A percentile compares a stretch with the other conserved stretches of the same genome.
These are phyloP conservation scores for Eueremaeus valkanovi DNA, from an alignment of 2,888 invertebrate species.

Conservation along the genomic window DNA sequence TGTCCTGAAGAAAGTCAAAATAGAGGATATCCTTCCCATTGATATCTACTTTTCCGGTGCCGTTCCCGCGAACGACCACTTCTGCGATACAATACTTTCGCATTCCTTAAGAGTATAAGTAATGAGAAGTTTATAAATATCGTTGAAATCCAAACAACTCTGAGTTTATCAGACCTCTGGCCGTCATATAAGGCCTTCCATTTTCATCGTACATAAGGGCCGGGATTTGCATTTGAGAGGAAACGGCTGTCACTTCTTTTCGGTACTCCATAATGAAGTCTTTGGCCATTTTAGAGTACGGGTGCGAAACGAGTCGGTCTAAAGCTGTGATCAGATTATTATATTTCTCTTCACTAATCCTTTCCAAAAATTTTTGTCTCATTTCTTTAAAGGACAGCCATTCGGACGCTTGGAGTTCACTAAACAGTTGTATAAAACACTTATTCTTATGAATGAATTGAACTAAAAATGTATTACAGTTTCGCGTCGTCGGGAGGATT, in stretches of 20 bases:
- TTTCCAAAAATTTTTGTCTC: constrained; percentile 64
- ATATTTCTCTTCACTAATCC: constrained; percentile 59
- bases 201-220: constrained; percentile 50
- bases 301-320: constrained; percentile 66
- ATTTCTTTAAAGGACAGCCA: constrained; percentile 67
- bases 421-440: constrained; percentile 45
- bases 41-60: constrained; percentile 74
- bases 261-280: constrained; percentile 71
- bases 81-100: constrained; percentile 58
- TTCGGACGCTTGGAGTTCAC: constrained; percentile 53
- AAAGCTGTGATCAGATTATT: constrained; percentile 67
- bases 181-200: constrained; percentile 50
- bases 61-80: constrained; percentile 75
- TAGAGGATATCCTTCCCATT: constrained; percentile 73
- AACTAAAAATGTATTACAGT: constrained; percentile 51
- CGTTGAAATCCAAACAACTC: background rate
- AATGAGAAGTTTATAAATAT: background rate
- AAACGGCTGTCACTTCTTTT: constrained; percentile 62
- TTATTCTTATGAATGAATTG: no score
- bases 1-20: constrained; percentile 69
- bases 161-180: constrained; percentile 47
- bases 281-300: constrained; percentile 65
- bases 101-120: constrained; percentile 46
- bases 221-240: constrained; percentile 40
- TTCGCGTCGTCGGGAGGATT: constrained; percentile 58